Evolutionary conservation across 2,797 vertebrate genomes (phyloP).

Genomic region (Aulostomus chinensis): DNA sequence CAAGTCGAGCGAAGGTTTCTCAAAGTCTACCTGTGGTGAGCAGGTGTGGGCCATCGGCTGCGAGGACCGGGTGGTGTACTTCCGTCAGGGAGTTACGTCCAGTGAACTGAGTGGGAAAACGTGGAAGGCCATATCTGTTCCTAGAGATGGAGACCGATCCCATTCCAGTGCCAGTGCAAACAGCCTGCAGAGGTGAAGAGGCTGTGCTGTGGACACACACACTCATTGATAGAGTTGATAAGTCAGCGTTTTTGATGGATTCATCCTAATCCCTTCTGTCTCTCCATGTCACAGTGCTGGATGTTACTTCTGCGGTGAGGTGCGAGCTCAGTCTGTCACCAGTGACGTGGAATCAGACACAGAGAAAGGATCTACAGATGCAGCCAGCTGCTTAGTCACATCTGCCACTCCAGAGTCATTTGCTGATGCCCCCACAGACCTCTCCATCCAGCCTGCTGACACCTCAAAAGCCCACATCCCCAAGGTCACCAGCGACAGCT

Average conservation of each 20-base stretch:
- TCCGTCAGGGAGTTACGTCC: constrained; percentile 91
- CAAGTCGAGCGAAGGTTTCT: no score
- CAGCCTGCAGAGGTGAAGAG: constrained; percentile 88
- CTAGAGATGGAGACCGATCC: constrained; percentile 87
- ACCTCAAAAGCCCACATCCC: constrained; percentile 68
- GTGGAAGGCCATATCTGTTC: constrained; percentile 87
- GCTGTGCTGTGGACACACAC: neutral
- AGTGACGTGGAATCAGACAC: constrained; percentile 84
- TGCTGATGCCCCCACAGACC: constrained; percentile 5
- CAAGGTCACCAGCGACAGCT: constrained; percentile 85
- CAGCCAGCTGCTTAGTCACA: neutral
- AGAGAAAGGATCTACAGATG: constrained; percentile 64
- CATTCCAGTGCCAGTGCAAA: constrained; percentile 87
- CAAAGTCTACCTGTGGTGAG: constrained; percentile 3
- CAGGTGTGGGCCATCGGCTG: constrained; percentile 91
- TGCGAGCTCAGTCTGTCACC: constrained; percentile 78
- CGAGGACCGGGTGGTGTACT: constrained; percentile 88
- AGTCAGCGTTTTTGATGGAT: no score
- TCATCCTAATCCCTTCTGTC: neutral
- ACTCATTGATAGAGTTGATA: neutral
- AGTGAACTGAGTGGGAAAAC: constrained; percentile 94
- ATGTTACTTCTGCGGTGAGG: constrained; percentile 94
- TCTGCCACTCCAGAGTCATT: constrained; percentile 25
- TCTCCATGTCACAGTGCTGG: constrained; percentile 83
- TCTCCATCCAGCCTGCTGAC: constrained; percentile 16